These are phyloP conservation scores for Saccostrea glomerata DNA, from an alignment of 1,140 invertebrate species.

Conservation along the genomic window DNA sequence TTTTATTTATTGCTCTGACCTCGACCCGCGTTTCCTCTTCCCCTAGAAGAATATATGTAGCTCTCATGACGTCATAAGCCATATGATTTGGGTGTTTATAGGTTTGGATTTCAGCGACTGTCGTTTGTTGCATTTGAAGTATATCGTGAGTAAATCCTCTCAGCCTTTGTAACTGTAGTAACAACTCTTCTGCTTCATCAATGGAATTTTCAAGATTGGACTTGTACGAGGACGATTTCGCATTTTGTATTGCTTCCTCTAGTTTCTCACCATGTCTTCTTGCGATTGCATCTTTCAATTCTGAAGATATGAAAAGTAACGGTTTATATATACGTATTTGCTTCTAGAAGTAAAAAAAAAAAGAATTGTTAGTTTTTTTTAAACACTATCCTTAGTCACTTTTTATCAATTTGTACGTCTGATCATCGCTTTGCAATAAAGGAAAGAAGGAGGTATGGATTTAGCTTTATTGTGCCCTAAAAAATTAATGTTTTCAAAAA, in stretches of 20 bases:
- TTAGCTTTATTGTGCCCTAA: too few relatives aligned
- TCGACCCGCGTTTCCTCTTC: slow-evolving; percentile 38
- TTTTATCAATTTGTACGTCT: too few relatives aligned
- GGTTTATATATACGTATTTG: too few relatives aligned
- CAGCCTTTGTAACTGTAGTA: slow-evolving; percentile 38
- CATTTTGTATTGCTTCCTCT: slow-evolving; percentile 48
- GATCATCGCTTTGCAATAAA: too few relatives aligned
- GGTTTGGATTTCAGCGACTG: slow-evolving; percentile 50
- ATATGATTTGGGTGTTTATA: slow-evolving; percentile 49
- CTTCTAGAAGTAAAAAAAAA: too few relatives aligned
- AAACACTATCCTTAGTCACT: too few relatives aligned
- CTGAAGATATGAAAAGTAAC: background rate
- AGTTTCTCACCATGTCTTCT: slow-evolving; percentile 46
- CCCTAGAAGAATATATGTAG: slow-evolving; percentile 52
- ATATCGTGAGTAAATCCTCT: slow-evolving; percentile 34
- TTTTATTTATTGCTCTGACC: slow-evolving; percentile 13
- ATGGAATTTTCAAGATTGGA: slow-evolving; percentile 39
- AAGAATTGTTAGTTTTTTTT: too few relatives aligned
- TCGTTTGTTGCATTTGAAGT: slow-evolving; percentile 51
- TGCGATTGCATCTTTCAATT: slow-evolving; percentile 40
- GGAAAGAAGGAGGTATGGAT: too few relatives aligned
- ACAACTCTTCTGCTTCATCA: slow-evolving; percentile 27
- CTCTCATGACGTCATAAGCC: slow-evolving; percentile 54
- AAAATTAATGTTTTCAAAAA: too few relatives aligned
- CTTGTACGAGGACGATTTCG: slow-evolving; percentile 21